phyloP scores from a whole-genome alignment of 2,797 vertebrate genomes.

The Jordanella pulchra region DNA sequence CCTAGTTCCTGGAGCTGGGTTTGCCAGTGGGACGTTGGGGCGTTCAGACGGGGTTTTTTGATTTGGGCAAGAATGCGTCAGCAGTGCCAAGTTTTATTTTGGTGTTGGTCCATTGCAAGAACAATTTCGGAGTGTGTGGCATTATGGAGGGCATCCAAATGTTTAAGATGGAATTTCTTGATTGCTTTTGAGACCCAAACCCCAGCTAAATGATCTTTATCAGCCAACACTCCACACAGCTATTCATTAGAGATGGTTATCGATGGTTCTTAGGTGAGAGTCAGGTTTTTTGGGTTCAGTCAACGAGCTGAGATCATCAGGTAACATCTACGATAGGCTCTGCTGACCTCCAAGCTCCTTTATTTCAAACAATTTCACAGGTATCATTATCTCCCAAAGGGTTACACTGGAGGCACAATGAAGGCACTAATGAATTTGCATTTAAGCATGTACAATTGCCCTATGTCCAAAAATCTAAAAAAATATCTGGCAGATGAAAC shows the following conservation, averaged over 20 bases:
- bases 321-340: constrained; percentile 55
- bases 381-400: constrained; percentile 46
- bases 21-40: constrained; percentile 19
- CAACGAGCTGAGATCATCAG: constrained; percentile 63
- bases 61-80: constrained; percentile 65
- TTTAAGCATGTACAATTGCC: constrained; percentile 37
- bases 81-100: constrained; percentile 81
- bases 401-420: constrained; percentile 26
- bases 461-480: constrained; percentile 50
- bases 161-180: constrained; percentile 84
- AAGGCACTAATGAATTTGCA: constrained; percentile 42
- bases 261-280: constrained; percentile 64
- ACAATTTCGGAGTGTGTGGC: constrained; percentile 85
- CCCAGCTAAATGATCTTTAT: constrained; percentile 80
- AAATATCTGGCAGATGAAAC: constrained; percentile 62
- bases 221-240: constrained; percentile 77
- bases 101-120: constrained; percentile 81
- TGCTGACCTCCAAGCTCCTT: constrained; percentile 37
- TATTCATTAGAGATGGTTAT: constrained; percentile 87
- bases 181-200: constrained; percentile 84
- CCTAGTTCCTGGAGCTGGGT: constrained; percentile 53
- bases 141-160: constrained; percentile 85
- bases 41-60: constrained; percentile 63
- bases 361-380: constrained; percentile 60
- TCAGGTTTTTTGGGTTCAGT: constrained; percentile 68